Percentiles rank a stretch among this genome's conserved stretches.
Conservation (phyloP, 2,797 vertebrate species). For the Delichon dasypus region DNA sequence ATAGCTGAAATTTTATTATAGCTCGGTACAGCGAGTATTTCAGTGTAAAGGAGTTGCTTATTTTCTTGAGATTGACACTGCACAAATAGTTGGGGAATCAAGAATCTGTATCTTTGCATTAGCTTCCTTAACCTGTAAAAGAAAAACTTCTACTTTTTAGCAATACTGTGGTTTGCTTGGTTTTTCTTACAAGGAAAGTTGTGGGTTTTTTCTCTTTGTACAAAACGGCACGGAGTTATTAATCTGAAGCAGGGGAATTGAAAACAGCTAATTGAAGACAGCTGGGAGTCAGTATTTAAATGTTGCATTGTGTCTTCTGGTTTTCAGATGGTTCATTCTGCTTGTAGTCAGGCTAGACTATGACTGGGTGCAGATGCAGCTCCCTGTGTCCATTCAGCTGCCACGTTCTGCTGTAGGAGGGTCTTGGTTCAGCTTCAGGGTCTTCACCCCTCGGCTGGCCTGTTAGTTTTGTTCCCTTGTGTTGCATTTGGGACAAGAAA, state of each 20-base stretch:
- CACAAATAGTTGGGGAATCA: neutral
- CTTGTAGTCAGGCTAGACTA: neutral
- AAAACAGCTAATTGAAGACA: neutral
- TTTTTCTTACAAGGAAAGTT: neutral
- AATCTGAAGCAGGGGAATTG: neutral
- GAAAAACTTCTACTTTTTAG: neutral
- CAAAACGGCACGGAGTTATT: neutral
- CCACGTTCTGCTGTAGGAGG: neutral
- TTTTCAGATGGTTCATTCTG: neutral
- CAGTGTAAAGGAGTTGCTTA: neutral
- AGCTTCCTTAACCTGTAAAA: neutral
- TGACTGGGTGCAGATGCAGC: neutral
- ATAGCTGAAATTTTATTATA: neutral
- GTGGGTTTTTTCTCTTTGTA: fast-evolving
- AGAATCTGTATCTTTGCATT: fast-evolving
- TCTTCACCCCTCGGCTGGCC: neutral
- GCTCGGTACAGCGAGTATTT: neutral
- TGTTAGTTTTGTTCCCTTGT: neutral
- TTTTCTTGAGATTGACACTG: neutral
- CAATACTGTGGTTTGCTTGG: neutral
- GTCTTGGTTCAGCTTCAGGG: neutral
- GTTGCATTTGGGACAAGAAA: neutral
- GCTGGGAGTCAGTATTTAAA: neutral
- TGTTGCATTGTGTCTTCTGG: neutral
- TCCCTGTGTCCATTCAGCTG: neutral